Base-by-base conservation (phyloP, 1,140 invertebrate genomes). In the Laupala kohalensis region DNA sequence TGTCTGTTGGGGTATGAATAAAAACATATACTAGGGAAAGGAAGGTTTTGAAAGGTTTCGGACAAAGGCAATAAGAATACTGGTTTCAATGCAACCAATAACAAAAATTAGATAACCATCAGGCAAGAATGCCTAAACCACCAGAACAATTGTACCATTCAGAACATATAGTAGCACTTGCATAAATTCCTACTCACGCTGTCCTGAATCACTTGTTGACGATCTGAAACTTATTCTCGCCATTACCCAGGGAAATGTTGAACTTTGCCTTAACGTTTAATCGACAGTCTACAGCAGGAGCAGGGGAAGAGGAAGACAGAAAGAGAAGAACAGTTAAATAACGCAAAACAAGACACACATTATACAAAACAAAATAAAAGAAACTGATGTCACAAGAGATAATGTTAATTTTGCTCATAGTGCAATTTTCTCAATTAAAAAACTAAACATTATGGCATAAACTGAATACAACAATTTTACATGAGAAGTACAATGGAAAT, bases 271-370 rank as follows among this genome's bases (percentile, higher is more conserved):
- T 73, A 69, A 53, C 29, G 69, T 64, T 73, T 72, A 69, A 64
- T 53, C 62, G 70, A 72, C 68, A 69, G 53, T 72, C 67, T 72
- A 72, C 37, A 30, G 62, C 25, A 72, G 67, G 88, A 85, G 80
- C 77, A 79, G 80, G 82, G 82, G 82, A 83, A 78, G 71, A 79
- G 74, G 75, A 72, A 79, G 74, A 76, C 25, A 73, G 27, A 73
- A 72, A 77, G 72, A 66, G 23, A 68, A 64, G 37, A 62, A 53
- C 37, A 37, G 70, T 66, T 63, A 27, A 53, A 27, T 5, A 30
- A 23, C 19, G 67, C 9, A 5, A 68, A 30, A 67, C 37, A 53
- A 9, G 15, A 53, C 37, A 2, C n/a, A n/a, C 9, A 53, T 53
- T 53, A 53, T 53, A 9, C 37, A 53, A 53, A 0, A 53, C 37